Conservation (phyloP, 2,113 vertebrate species). For the Centropus unirufus region DNA sequence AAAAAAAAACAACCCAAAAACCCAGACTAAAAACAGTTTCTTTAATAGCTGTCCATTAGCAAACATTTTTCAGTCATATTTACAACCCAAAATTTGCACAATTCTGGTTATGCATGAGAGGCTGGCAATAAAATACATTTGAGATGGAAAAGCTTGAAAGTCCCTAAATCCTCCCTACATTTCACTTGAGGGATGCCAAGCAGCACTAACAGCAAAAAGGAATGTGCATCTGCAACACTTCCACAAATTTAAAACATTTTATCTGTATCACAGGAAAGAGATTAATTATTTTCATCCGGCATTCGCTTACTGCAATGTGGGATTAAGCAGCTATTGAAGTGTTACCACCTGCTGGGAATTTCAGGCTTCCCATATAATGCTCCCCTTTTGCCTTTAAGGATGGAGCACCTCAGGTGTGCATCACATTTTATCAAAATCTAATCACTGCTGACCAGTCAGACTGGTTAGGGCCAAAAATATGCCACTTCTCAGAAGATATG, state of each 20-base stretch:
- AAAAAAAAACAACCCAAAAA: not conserved
- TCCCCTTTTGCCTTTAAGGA: not conserved
- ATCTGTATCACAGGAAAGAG: not conserved
- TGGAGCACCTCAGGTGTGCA: not conserved
- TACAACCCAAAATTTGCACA: not conserved
- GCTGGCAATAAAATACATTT: not conserved
- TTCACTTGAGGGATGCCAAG: not conserved
- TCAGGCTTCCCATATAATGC: conserved; percentile 1
- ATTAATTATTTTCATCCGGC: conserved; percentile 50
- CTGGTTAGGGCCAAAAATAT: not conserved
- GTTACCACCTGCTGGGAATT: conserved; percentile 51
- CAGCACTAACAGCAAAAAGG: not conserved
- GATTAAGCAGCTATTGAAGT: conserved; percentile 54
- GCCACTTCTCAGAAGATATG: not conserved
- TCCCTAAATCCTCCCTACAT: not conserved
- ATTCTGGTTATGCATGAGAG: not conserved
- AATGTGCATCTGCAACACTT: not conserved
- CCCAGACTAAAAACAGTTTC: not conserved
- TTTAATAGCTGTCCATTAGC: not conserved
- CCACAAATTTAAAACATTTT: not conserved
- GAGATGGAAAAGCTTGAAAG: not conserved
- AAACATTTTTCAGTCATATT: not conserved
- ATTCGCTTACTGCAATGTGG: not conserved
- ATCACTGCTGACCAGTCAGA: conserved; percentile 12
- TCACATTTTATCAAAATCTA: conserved; percentile 22